Evolutionary conservation across 2,888 invertebrate species (phyloP).

Genomic region (Dromius quadrimaculatus): DNA sequence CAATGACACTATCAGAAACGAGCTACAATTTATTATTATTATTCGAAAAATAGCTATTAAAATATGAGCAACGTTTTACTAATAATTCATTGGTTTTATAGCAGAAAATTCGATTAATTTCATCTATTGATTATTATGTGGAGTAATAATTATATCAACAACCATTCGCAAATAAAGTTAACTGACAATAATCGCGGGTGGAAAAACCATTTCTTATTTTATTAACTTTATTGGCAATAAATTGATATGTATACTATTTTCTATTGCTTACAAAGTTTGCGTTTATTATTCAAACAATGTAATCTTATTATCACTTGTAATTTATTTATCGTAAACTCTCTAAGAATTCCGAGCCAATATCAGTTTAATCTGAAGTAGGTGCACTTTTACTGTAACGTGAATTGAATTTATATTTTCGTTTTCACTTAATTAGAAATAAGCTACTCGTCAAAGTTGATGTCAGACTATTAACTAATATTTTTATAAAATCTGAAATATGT

Average conservation of each 20-base stretch:
- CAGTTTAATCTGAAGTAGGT: slow-evolving; percentile 37
- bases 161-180: too few relatives aligned
- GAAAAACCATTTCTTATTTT: too few relatives aligned
- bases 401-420: slow-evolving; percentile 25
- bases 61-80: too few relatives aligned
- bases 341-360: slow-evolving; percentile 30
- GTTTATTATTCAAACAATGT: not conserved
- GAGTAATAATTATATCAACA: too few relatives aligned
- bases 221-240: too few relatives aligned
- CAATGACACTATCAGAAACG: too few relatives aligned
- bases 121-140: too few relatives aligned
- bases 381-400: slow-evolving; percentile 31
- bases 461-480: slow-evolving; percentile 5
- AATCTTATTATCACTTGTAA: slow-evolving; percentile 1
- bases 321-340: slow-evolving; percentile 24
- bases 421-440: slow-evolving; percentile 20
- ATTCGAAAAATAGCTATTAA: too few relatives aligned
- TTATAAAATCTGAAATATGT: slow-evolving; percentile 3
- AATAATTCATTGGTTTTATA: too few relatives aligned
- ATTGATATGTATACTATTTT: not conserved
- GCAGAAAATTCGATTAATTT: too few relatives aligned
- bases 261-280: not conserved
- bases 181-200: too few relatives aligned
- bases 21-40: too few relatives aligned
- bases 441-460: not conserved